Conservation (phyloP, 2,113 vertebrate genomes). For the Pteropus alecto region DNA sequence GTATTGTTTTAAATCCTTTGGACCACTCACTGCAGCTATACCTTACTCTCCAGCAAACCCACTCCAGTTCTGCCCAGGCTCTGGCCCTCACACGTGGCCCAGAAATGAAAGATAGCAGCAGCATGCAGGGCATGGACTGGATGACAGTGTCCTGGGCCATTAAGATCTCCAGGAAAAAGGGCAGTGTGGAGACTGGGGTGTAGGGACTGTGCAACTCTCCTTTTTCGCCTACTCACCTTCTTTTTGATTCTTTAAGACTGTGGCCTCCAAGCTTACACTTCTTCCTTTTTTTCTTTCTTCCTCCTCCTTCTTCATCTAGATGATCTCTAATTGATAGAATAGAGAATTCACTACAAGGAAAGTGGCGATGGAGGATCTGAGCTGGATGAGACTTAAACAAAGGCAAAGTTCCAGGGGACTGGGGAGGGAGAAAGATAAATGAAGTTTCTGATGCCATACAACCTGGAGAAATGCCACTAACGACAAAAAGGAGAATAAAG, state of each 20-base stretch:
- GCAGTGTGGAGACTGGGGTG: fast-evolving
- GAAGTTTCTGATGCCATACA: not conserved
- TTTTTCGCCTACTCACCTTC: not conserved
- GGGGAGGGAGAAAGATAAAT: not conserved
- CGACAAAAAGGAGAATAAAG: not conserved
- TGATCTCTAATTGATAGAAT: not conserved
- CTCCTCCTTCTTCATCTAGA: not conserved
- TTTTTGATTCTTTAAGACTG: not conserved
- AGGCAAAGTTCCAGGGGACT: not conserved
- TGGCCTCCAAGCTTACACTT: not conserved
- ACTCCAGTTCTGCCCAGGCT: not conserved
- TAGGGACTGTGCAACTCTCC: not conserved
- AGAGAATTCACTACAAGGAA: not conserved
- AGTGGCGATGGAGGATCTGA: not conserved
- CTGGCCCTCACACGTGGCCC: not conserved
- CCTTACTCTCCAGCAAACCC: not conserved
- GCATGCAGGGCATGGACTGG: too few species aligned
- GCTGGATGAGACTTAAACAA: not conserved
- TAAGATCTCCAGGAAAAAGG: not conserved
- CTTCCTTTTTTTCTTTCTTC: not conserved
- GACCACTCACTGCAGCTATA: too few species aligned
- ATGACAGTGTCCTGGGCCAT: not conserved
- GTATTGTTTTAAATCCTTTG: not conserved
- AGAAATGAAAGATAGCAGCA: not conserved
- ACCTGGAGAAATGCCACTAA: not conserved